Evolutionary conservation across 2,113 vertebrate species (phyloP).

Genomic region (Ameiurus melas): DNA sequence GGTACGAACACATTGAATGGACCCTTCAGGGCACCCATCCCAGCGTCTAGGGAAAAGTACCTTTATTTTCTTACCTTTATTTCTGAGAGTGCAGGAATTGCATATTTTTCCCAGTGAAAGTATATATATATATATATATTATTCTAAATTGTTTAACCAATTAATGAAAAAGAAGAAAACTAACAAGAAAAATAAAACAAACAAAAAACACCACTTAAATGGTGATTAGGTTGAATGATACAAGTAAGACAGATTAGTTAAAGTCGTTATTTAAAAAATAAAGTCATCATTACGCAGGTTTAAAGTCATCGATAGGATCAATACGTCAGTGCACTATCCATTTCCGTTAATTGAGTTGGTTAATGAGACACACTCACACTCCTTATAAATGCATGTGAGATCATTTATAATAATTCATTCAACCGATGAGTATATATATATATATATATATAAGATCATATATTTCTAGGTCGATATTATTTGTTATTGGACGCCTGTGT

Average conservation of each 20-base stretch:
- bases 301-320: neutral
- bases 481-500: neutral
- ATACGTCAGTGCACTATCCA: neutral
- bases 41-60: neutral
- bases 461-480: neutral
- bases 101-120: neutral
- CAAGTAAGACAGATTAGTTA: neutral
- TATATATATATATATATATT: neutral
- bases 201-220: neutral
- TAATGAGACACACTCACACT: neutral
- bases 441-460: neutral
- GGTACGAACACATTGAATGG: neutral
- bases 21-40: neutral
- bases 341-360: neutral
- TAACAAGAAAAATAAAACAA: neutral
- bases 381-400: neutral
- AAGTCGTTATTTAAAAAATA: neutral
- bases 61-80: neutral
- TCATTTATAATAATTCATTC: neutral
- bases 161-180: neutral
- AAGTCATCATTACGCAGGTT: neutral
- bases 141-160: neutral
- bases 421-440: neutral
- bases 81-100: neutral
- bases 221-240: neutral